A percentile compares a stretch with the other conserved stretches of the same genome.
Evolutionary conservation across 92 coral and sea anemone genomes (phyloP).

Genomic region (Phenganax marumi): DNA sequence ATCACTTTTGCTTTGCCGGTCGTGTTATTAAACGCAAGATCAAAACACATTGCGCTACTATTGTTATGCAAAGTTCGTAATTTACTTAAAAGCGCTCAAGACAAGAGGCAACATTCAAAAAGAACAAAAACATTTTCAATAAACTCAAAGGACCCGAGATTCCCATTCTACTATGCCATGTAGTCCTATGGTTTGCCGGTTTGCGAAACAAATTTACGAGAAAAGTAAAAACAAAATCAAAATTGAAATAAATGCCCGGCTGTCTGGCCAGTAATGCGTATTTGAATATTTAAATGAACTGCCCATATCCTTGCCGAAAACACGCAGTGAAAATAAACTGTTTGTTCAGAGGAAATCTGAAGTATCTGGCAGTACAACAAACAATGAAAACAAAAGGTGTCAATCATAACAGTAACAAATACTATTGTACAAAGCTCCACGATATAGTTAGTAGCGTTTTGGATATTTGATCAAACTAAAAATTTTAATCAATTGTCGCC

Average conservation of each 20-base stretch:
- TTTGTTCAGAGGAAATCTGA: slow-evolving; percentile 10
- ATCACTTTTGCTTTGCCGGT: slow-evolving; percentile 59
- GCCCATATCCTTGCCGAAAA: neutral
- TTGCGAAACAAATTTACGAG: neutral
- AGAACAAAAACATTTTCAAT: slow-evolving; percentile 62
- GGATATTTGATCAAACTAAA: neutral
- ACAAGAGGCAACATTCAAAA: slow-evolving; percentile 93
- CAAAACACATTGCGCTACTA: slow-evolving; percentile 74
- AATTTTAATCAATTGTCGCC: neutral
- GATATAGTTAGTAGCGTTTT: neutral
- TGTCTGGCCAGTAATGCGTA: slow-evolving; percentile 6
- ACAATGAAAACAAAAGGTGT: slow-evolving; percentile 5
- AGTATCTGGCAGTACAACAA: slow-evolving; percentile 2
- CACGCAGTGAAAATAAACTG: slow-evolving; percentile 5
- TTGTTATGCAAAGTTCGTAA: slow-evolving; percentile 99
- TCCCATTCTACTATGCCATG: neutral
- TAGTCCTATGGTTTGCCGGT: neutral
- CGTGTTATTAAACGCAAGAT: slow-evolving; percentile 83
- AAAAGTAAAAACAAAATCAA: slow-evolving; percentile 12
- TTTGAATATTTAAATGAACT: slow-evolving; percentile 40
- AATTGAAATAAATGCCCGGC: slow-evolving; percentile 7
- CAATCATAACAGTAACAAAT: slow-evolving; percentile 6
- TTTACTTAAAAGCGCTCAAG: slow-evolving; percentile 97
- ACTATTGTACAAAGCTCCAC: neutral
- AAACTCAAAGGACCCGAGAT: neutral